Conservation (phyloP, 2,888 invertebrate species). For the Subacronicta megacephala region DNA sequence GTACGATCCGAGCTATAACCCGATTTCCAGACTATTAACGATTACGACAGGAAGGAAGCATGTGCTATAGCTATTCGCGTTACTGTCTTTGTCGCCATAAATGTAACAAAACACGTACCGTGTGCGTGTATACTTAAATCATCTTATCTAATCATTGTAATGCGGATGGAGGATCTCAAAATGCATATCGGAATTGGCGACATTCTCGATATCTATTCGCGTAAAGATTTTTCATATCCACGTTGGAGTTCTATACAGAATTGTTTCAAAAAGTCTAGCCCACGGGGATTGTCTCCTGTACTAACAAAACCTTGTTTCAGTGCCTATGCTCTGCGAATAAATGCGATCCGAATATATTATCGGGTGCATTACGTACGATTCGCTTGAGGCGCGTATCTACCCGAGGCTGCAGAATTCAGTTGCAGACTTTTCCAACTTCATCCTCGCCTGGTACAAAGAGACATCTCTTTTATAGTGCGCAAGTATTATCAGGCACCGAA, state of each 20-base stretch:
- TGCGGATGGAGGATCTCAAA: conserved; percentile 24
- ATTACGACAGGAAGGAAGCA: conserved; percentile 53
- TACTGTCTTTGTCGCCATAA: conserved; percentile 32
- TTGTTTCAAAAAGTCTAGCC: conserved; percentile 72
- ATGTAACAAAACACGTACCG: conserved; percentile 23
- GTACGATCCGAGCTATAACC: conserved; percentile 51
- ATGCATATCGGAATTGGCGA: conserved; percentile 39
- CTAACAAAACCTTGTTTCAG: conserved; percentile 83
- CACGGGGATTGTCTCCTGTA: conserved; percentile 74
- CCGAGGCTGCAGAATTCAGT: conserved; percentile 76
- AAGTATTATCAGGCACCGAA: conserved; percentile 58
- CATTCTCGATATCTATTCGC: conserved; percentile 32
- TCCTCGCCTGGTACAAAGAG: conserved; percentile 72
- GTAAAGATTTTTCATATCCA: conserved; percentile 47
- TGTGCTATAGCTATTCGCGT: conserved; percentile 38
- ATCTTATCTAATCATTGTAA: conserved; percentile 10
- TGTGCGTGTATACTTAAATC: neutral
- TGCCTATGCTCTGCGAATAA: conserved; percentile 82
- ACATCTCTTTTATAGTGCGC: conserved; percentile 61
- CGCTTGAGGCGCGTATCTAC: conserved; percentile 82
- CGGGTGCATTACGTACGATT: conserved; percentile 84
- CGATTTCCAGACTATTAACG: conserved; percentile 63
- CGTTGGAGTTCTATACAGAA: conserved; percentile 52
- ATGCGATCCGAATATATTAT: conserved; percentile 88
- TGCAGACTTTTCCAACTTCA: conserved; percentile 78